phyloP scores from a whole-genome alignment of 2,113 vertebrate species.

The Rhinopithecus roxellana region DNA sequence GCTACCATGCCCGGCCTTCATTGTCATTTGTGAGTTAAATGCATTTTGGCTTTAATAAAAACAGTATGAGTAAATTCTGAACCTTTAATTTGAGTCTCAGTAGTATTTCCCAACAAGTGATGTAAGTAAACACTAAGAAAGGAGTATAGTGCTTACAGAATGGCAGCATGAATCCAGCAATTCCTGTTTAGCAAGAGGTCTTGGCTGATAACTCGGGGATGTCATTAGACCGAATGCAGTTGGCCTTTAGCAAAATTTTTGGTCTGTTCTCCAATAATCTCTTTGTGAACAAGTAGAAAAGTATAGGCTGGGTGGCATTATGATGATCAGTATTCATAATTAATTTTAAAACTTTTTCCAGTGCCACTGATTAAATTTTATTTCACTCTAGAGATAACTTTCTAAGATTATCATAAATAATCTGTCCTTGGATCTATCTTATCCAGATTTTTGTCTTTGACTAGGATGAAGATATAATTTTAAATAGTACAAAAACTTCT shows the following conservation, averaged over 20 bases:
- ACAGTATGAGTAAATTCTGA: neutral
- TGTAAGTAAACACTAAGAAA: neutral
- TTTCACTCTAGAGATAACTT: neutral
- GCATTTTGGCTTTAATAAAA: neutral
- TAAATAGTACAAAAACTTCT: neutral
- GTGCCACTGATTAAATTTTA: neutral
- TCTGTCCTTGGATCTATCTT: neutral
- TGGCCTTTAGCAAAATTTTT: neutral
- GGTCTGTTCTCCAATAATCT: neutral
- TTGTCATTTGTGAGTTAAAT: neutral
- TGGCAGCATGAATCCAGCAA: neutral
- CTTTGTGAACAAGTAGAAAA: neutral
- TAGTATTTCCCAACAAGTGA: neutral
- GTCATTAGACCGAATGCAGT: neutral
- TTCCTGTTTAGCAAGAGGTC: neutral
- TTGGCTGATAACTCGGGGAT: neutral
- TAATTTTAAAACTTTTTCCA: constrained; percentile 11
- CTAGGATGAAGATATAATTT: neutral
- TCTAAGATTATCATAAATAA: neutral
- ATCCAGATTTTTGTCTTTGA: neutral
- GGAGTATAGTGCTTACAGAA: neutral
- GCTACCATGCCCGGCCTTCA: no score
- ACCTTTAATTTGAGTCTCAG: neutral
- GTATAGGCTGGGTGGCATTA: neutral
- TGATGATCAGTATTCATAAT: neutral